Conservation (phyloP, 2,113 vertebrate genomes). For the Panthera uncia region DNA sequence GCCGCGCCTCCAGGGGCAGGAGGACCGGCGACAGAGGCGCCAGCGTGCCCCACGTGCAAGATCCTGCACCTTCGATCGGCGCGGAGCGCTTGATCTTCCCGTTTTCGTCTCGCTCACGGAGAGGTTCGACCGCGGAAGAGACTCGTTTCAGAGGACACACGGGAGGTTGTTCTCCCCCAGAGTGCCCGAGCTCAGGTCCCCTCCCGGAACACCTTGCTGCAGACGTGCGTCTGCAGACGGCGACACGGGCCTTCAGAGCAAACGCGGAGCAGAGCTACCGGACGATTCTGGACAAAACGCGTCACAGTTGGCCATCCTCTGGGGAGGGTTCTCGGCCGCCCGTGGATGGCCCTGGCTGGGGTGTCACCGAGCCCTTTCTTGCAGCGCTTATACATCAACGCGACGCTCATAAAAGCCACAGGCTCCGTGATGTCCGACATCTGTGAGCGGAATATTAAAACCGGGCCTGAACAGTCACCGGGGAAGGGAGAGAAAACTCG, state of each 20-base stretch:
- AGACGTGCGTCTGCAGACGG: background rate
- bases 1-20: background rate
- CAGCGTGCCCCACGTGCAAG: background rate
- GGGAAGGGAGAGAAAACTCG: conserved; percentile 44
- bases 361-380: conserved; percentile 24
- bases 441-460: background rate
- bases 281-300: background rate
- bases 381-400: background rate
- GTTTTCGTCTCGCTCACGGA: background rate
- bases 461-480: background rate
- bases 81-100: background rate
- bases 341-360: background rate
- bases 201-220: background rate
- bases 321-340: conserved; percentile 1
- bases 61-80: background rate
- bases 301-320: conserved; percentile 36
- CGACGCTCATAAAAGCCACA: background rate
- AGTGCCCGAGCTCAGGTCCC: background rate
- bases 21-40: background rate
- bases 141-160: background rate
- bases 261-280: accelerated
- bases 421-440: conserved; percentile 36
- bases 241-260: accelerated
- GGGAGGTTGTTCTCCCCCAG: background rate
- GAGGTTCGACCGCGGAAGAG: background rate